phyloP scores from a whole-genome alignment of 2,113 vertebrate species.

The Pluvialis apricaria region DNA sequence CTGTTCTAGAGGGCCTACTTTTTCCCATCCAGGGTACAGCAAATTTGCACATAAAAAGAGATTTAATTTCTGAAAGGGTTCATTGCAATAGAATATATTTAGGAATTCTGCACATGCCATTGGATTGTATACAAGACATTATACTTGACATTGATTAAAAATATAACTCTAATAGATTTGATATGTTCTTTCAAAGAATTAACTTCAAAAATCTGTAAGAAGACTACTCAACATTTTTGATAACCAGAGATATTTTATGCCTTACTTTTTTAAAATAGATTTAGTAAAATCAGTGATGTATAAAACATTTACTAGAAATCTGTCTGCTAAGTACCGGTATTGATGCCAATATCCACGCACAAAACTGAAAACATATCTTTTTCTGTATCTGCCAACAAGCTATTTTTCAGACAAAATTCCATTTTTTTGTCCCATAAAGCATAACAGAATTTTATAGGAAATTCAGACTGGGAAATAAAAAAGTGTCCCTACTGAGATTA shows the following conservation, averaged over 20 bases:
- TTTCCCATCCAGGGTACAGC: not conserved
- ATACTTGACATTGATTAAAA: not conserved
- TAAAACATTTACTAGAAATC: not conserved
- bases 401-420: not conserved
- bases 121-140: not conserved
- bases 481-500: not conserved
- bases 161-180: not conserved
- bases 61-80: not conserved
- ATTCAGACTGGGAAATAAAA: not conserved
- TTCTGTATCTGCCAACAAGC: not conserved
- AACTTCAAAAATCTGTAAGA: not conserved
- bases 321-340: not conserved
- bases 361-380: not conserved
- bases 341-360: not conserved
- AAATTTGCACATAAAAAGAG: not conserved
- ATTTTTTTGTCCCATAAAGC: not conserved
- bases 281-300: not conserved
- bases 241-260: not conserved
- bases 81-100: not conserved
- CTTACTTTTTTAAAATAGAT: not conserved
- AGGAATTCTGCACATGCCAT: not conserved
- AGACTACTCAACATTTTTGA: not conserved
- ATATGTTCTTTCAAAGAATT: not conserved
- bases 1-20: not conserved
- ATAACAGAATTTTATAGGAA: not conserved